Conservation (phyloP, 2,113 vertebrate species). For the Crotophaga sulcirostris region DNA sequence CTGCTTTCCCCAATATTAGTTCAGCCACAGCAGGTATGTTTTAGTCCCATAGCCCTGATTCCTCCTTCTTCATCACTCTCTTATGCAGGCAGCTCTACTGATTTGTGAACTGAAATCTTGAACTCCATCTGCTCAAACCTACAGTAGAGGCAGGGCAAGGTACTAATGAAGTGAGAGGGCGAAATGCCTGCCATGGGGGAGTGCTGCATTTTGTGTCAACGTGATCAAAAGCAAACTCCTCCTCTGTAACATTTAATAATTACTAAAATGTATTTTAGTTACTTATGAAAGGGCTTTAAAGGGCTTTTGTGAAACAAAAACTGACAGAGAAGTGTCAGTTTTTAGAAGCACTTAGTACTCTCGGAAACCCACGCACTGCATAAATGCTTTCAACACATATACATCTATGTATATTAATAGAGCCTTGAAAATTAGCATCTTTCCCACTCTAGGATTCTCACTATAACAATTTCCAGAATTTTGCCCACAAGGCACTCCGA, state of each 20-base stretch:
- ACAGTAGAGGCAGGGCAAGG: neutral
- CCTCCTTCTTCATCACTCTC: neutral
- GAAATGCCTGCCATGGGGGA: neutral
- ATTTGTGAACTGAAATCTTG: neutral
- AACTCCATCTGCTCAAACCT: neutral
- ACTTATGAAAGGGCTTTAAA: neutral
- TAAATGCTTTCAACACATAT: neutral
- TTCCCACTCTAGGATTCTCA: neutral
- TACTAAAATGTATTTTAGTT: constrained; percentile 2
- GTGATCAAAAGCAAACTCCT: neutral
- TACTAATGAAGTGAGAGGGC: neutral
- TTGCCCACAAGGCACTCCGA: neutral
- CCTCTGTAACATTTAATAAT: neutral
- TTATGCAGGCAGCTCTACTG: neutral
- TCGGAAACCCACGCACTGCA: neutral
- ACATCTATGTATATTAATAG: neutral
- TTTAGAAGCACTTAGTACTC: constrained; percentile 32
- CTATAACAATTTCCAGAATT: neutral
- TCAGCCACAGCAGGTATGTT: neutral
- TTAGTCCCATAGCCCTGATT: neutral
- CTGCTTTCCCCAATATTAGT: neutral
- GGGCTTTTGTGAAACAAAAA: constrained; percentile 1
- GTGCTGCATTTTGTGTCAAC: neutral
- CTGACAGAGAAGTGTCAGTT: constrained; percentile 5
- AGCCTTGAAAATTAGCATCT: neutral